phyloP scores from a whole-genome alignment of 30 jellyfish, hydroid and myxozoan genomes.

The Turritopsis dohrnii region DNA sequence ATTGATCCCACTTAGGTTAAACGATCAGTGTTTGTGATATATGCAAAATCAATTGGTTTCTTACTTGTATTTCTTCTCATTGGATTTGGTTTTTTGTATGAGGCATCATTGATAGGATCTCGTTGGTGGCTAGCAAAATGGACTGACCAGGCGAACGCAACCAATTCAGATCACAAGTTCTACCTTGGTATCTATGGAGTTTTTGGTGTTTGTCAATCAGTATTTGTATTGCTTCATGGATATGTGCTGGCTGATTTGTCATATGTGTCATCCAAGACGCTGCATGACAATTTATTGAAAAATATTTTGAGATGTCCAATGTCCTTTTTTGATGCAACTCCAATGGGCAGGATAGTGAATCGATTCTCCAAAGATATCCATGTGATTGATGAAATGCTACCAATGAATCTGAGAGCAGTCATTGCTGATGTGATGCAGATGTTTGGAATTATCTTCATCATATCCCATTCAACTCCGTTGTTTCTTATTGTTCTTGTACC shows the following conservation, averaged over 20 bases:
- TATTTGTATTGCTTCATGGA: constrained; percentile 31
- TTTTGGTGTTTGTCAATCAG: constrained; percentile 65
- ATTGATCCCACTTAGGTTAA: constrained; percentile 50
- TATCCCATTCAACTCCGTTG: constrained; percentile 68
- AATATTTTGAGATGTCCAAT: constrained; percentile 75
- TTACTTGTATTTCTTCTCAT: constrained; percentile 25
- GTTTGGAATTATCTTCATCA: constrained; percentile 64
- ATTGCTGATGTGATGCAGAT: constrained; percentile 44
- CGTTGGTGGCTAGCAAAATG: constrained; percentile 91
- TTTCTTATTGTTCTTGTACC: constrained; percentile 80
- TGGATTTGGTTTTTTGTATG: constrained; percentile 38
- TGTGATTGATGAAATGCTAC: constrained; percentile 72
- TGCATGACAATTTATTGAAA: constrained; percentile 55
- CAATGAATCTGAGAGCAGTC: constrained; percentile 41
- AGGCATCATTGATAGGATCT: constrained; percentile 74
- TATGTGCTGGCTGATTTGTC: constrained; percentile 54
- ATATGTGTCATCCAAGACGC: constrained; percentile 46
- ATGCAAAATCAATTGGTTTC: constrained; percentile 62
- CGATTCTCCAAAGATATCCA: constrained; percentile 86
- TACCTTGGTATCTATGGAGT: constrained; percentile 67
- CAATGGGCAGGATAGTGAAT: constrained; percentile 90
- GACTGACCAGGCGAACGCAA: constrained; percentile 44
- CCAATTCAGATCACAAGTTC: constrained; percentile 53
- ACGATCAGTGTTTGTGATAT: constrained; percentile 53
- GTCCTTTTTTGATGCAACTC: constrained; percentile 97